phyloP scores from a whole-genome alignment of 1,140 invertebrate species.

The Trachymyrmex cornetzi region DNA sequence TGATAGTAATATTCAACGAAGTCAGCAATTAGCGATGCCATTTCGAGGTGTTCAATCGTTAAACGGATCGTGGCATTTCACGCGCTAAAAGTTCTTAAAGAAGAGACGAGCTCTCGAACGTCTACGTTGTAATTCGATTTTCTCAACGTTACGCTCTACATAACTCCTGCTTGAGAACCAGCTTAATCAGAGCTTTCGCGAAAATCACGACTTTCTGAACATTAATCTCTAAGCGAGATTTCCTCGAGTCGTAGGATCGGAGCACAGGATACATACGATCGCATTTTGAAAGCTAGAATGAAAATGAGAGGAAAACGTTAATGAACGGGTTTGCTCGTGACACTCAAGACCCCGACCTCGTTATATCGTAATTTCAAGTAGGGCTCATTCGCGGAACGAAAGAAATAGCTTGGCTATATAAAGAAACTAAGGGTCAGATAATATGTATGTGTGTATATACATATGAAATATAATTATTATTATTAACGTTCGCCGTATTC shows the following conservation, averaged over 20 bases:
- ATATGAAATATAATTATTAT: no score
- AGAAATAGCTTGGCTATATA: constrained; percentile 25
- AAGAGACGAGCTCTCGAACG: neutral
- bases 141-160: neutral
- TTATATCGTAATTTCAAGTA: constrained; percentile 4
- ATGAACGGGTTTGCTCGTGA: constrained; percentile 27
- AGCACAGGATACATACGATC: neutral
- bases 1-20: constrained; percentile 34
- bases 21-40: constrained; percentile 47
- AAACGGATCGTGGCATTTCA: constrained; percentile 23
- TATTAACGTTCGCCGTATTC: no score
- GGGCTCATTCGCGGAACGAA: neutral
- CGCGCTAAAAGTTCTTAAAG: no score
- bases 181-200: neutral
- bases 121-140: constrained; percentile 28
- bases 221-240: neutral
- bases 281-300: neutral
- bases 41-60: constrained; percentile 54
- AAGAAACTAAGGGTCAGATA: neutral
- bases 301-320: constrained; percentile 44
- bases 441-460: neutral
- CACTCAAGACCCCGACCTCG: constrained; percentile 18
- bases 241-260: neutral
- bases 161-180: neutral
- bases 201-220: constrained; percentile 24